Evolutionary conservation across 2,113 vertebrate species (phyloP).

Genomic region (Nymphicus hollandicus): DNA sequence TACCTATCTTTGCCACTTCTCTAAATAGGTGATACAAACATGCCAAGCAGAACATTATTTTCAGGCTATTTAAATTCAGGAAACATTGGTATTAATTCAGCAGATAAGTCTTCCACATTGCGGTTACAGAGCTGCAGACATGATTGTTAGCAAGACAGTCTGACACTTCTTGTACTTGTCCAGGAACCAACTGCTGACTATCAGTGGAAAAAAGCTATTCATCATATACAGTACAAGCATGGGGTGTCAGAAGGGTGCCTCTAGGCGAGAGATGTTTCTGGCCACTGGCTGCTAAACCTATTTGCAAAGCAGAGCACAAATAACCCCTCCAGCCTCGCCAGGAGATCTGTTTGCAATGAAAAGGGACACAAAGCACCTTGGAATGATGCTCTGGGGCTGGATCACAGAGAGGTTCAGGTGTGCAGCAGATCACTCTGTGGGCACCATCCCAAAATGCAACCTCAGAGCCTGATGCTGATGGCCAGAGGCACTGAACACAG

Average conservation of each 20-base stretch:
- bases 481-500: neutral
- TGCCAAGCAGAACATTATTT: neutral
- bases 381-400: neutral
- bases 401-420: too few species aligned
- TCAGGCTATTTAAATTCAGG: neutral
- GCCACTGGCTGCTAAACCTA: neutral
- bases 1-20: too few species aligned
- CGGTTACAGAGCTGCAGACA: neutral
- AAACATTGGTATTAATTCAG: neutral
- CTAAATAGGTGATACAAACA: neutral
- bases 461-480: neutral
- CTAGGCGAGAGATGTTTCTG: neutral
- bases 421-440: too few species aligned
- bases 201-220: neutral
- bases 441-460: neutral
- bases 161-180: neutral
- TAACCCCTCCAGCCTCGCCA: neutral
- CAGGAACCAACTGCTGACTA: neutral
- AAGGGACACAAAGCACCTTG: neutral
- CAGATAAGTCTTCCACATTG: neutral
- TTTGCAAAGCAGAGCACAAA: neutral
- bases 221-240: neutral
- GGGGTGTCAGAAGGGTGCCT: neutral
- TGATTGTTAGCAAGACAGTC: neutral
- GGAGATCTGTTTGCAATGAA: neutral